Evolutionary conservation across 1,140 invertebrate species (phyloP), one percentile per base, ranked within the genome.

Genomic region (Pachypeltis micranthus): DNA sequence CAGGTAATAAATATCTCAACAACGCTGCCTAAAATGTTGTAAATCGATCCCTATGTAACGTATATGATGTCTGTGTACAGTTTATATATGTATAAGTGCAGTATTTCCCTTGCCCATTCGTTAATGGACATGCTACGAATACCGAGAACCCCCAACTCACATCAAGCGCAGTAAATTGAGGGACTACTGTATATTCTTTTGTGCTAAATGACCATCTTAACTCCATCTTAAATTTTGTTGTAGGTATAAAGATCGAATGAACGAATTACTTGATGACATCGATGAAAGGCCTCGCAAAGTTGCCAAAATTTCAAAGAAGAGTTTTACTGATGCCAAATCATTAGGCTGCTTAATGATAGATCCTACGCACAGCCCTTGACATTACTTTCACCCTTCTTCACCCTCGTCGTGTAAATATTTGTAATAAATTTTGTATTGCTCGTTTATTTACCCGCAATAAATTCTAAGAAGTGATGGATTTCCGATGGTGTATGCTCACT

Each of bases 241-340:
- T 55, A 80, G 79, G 60, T 80, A 83, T 64, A 83, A 83, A 70
- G 78, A 79, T 67, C 75, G 79, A 63, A 77, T 83, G 75, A 78
- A 79, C 65, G 79, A 81, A 65, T 74, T 81, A 70, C 67, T 81
- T 51, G 78, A 80, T 26, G 80, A 81, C 68, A 81, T 82, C 63
- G 81, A 82, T 70, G 66, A 78, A 14, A 67, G 73, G n/a, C 70
- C 72, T 54, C 72, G 75, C 56, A 77, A 72, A 61, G 78, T 78
- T 69, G 74, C 75, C 16, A 75, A 77, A 68, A 72, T 76, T 59
- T 54, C 65, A 2, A 63, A 55, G 47, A 63, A 63, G 31, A 34
- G 26, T 29, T 47, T 56, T 19, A 59, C 25, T 24, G 60, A 60
- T 12, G 47, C 55, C n/a, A 44, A 59, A 26, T 29, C 39, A 14